Conservation (phyloP, 2,797 vertebrate species). For the Simalia tracyae region DNA sequence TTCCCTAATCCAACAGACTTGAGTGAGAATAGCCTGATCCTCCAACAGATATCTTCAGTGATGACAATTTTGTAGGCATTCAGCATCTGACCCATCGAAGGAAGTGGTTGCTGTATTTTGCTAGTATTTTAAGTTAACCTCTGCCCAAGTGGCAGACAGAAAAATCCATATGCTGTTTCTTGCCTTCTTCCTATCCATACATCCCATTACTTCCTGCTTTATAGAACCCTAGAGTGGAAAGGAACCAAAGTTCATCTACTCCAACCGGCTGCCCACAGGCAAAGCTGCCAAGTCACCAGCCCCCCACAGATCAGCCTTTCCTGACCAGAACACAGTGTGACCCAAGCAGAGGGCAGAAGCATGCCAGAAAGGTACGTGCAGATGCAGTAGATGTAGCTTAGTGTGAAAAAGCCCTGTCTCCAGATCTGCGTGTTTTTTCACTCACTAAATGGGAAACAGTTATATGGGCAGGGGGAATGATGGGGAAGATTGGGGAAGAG, state of each 20-base stretch:
- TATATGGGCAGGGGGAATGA: background rate
- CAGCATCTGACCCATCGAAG: background rate
- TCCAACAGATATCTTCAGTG: background rate
- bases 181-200: constrained; percentile 15
- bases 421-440: background rate
- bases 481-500: background rate
- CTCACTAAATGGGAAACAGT: background rate
- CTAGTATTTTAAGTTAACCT: background rate
- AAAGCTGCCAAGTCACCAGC: constrained; percentile 21
- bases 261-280: constrained; percentile 22
- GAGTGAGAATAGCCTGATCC: background rate
- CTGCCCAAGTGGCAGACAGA: background rate
- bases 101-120: background rate
- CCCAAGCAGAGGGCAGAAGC: constrained; percentile 31
- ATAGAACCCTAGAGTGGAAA: constrained; percentile 28
- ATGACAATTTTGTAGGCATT: background rate
- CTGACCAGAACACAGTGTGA: constrained; percentile 24
- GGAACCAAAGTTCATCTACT: constrained; percentile 36
- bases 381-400: background rate
- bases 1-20: background rate
- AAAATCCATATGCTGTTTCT: background rate
- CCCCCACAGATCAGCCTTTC: constrained; percentile 28
- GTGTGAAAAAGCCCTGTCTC: background rate
- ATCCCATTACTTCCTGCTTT: constrained; percentile 27
- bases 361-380: constrained; percentile 29